A percentile compares a stretch with the other conserved stretches of the same genome.
Conservation (phyloP, 2,797 vertebrate genomes). For the Antennarius maculatus region DNA sequence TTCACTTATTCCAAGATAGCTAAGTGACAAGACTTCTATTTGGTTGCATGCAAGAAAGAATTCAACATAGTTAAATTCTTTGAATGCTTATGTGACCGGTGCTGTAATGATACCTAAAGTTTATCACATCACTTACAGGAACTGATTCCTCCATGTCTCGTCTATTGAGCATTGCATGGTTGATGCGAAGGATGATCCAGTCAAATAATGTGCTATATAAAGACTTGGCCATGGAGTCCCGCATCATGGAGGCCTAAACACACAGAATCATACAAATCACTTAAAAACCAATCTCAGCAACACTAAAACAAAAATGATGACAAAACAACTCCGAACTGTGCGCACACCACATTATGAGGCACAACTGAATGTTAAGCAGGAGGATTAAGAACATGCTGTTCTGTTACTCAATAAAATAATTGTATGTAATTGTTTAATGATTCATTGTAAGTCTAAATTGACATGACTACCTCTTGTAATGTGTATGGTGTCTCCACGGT, state of each 20-base stretch:
- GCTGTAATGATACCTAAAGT: too few relatives aligned
- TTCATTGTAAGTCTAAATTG: background rate
- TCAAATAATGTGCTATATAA: constrained; percentile 94
- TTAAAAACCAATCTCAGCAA: background rate
- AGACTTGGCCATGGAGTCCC: constrained; percentile 97
- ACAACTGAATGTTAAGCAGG: background rate
- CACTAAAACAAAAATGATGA: background rate
- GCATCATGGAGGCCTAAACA: constrained; percentile 84
- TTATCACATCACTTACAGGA: constrained; percentile 78
- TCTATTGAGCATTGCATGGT: constrained; percentile 93
- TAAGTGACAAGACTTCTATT: too few relatives aligned
- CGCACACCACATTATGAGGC: background rate
- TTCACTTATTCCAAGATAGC: too few relatives aligned
- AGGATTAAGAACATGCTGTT: background rate
- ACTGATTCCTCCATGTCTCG: constrained; percentile 92
- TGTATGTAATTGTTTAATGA: background rate
- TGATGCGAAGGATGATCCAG: constrained; percentile 95
- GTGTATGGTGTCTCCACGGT: constrained; percentile 88
- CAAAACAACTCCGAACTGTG: background rate
- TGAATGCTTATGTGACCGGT: too few relatives aligned
- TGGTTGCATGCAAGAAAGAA: too few relatives aligned
- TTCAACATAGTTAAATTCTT: too few relatives aligned
- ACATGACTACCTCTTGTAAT: constrained; percentile 80
- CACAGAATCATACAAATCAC: constrained; percentile 6
- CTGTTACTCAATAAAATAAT: background rate